Conservation (phyloP, 1,140 invertebrate species). For the Cecropterus lyciades region DNA sequence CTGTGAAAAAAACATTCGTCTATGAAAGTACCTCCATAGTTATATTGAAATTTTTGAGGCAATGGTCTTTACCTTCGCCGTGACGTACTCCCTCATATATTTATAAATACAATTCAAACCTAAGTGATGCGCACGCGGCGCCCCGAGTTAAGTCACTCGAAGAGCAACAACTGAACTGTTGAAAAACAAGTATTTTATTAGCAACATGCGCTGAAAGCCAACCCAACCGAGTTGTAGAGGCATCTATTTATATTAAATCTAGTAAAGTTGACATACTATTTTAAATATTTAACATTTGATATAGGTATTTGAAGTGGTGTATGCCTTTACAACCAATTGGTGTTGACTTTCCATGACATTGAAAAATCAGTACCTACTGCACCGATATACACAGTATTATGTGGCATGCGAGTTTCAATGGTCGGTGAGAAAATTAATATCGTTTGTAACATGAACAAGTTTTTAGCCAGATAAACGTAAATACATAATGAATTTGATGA, state of each 20-base stretch:
- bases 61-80: constrained; percentile 76
- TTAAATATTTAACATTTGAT: neutral
- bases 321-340: constrained; percentile 70
- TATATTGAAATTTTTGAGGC: constrained; percentile 74
- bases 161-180: constrained; percentile 83
- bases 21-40: constrained; percentile 67
- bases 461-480: constrained; percentile 2
- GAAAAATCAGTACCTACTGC: constrained; percentile 58
- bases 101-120: constrained; percentile 82
- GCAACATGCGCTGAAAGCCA: constrained; percentile 79
- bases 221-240: constrained; percentile 66
- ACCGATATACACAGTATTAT: constrained; percentile 72
- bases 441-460: constrained; percentile 3
- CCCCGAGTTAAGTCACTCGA: constrained; percentile 82
- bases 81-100: constrained; percentile 78
- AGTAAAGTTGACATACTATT: constrained; percentile 7
- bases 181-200: constrained; percentile 84
- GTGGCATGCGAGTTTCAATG: constrained; percentile 67
- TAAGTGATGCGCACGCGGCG: constrained; percentile 82
- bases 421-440: constrained; percentile 42
- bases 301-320: neutral
- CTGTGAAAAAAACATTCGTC: constrained; percentile 23
- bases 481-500: constrained; percentile 29
- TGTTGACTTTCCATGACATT: constrained; percentile 74
- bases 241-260: constrained; percentile 30